Conservation (phyloP, 2,797 vertebrate species). For the Babyrousa celebensis region DNA sequence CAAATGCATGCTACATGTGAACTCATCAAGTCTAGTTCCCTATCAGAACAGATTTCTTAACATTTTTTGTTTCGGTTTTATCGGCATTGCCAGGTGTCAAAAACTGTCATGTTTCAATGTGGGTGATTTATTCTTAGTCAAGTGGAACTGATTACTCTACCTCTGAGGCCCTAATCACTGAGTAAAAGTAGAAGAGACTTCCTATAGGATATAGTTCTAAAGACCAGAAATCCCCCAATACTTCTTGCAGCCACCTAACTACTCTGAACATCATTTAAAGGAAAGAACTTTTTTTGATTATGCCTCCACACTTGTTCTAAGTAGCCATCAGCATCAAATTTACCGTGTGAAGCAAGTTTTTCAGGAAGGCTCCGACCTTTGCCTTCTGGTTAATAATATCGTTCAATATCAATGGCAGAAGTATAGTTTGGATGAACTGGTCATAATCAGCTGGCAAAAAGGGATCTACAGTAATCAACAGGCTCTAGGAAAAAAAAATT, state of each 20-base stretch:
- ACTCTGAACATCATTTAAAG: neutral
- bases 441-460: neutral
- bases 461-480: neutral
- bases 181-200: neutral
- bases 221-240: conserved; percentile 18
- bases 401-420: neutral
- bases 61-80: conserved; percentile 67
- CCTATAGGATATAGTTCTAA: neutral
- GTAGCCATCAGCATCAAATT: neutral
- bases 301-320: neutral
- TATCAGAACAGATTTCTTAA: neutral
- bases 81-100: conserved; percentile 65
- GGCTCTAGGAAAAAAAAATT: neutral
- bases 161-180: neutral
- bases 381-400: neutral
- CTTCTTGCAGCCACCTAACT: neutral
- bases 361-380: conserved; percentile 8
- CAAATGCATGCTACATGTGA: neutral
- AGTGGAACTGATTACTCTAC: conserved; percentile 48
- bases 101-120: neutral
- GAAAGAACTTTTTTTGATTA: neutral
- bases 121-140: conserved; percentile 62
- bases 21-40: conserved; percentile 7
- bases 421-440: neutral
- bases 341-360: neutral